phyloP scores from a whole-genome alignment of 2,888 invertebrate genomes.

The Liopterus haemorrhoidalis region DNA sequence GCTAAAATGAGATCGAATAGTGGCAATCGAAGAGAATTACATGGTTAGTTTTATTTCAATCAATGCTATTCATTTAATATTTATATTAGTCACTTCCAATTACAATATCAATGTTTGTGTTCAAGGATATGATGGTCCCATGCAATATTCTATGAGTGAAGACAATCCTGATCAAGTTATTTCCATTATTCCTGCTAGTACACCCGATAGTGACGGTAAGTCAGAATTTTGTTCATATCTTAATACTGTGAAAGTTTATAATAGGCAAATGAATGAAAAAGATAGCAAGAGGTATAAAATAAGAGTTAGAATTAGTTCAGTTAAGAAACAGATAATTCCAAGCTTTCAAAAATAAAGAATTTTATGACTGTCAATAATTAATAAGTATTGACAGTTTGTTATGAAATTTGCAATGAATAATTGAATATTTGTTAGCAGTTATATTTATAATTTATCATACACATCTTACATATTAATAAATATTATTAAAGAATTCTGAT shows the following conservation, averaged over 20 bases:
- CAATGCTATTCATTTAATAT: conserved; percentile 33
- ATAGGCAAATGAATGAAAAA: too few species aligned
- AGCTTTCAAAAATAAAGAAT: too few species aligned
- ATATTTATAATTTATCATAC: too few species aligned
- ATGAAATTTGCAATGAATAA: too few species aligned
- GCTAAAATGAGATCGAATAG: conserved; percentile 62
- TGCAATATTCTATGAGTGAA: conserved; percentile 77
- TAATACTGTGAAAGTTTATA: conserved; percentile 9
- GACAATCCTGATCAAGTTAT: conserved; percentile 76
- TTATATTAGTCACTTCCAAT: conserved; percentile 10
- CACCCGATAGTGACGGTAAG: conserved; percentile 40
- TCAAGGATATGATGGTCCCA: conserved; percentile 77
- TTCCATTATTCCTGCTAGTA: conserved; percentile 39
- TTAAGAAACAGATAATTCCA: too few species aligned
- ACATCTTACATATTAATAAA: too few species aligned
- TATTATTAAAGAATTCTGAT: too few species aligned
- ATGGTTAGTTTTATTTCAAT: conserved; percentile 49
- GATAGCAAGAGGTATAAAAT: too few species aligned
- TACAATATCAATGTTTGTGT: conserved; percentile 33
- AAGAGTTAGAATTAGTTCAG: too few species aligned
- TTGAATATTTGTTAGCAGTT: too few species aligned
- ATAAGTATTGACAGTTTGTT: too few species aligned
- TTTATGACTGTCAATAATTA: too few species aligned
- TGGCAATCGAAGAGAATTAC: conserved; percentile 61
- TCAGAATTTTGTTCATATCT: conserved; percentile 13